Percentiles rank a stretch among this genome's conserved stretches.
Evolutionary conservation across 2,888 invertebrate genomes (phyloP).

Genomic region (Argyra leucocephala): DNA sequence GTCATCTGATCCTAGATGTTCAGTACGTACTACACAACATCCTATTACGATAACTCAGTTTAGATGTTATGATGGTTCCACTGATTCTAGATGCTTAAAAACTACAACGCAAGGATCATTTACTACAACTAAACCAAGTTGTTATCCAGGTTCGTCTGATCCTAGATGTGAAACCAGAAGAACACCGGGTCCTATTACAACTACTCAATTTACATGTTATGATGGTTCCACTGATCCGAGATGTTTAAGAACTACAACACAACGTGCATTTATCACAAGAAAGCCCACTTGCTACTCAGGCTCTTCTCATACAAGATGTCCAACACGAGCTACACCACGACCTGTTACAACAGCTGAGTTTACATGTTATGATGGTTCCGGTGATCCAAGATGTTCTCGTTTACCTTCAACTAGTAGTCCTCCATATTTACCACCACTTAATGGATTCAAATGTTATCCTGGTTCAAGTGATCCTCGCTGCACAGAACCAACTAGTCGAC

Average conservation of each 20-base stretch:
- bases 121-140: constrained; percentile 21
- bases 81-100: constrained; percentile 35
- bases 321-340: constrained; percentile 19
- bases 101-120: constrained; percentile 25
- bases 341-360: constrained; percentile 23
- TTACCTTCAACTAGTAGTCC: constrained; percentile 26
- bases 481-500: constrained; percentile 28
- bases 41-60: constrained; percentile 30
- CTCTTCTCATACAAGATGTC: constrained; percentile 34
- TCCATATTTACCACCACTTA: background rate
- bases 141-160: constrained; percentile 35
- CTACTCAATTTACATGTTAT: constrained; percentile 26
- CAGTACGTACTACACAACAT: constrained; percentile 22
- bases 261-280: constrained; percentile 18
- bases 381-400: constrained; percentile 30
- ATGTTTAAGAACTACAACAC: constrained; percentile 26
- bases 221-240: constrained; percentile 29
- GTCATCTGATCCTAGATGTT: constrained; percentile 26
- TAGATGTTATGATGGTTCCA: constrained; percentile 34
- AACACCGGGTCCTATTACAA: constrained; percentile 24
- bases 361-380: constrained; percentile 23
- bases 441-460: constrained; percentile 26
- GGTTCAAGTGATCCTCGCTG: constrained; percentile 29
- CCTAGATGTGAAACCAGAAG: constrained; percentile 27
- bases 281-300: constrained; percentile 27